Base-by-base conservation (phyloP, 1,140 invertebrate genomes). In the Vollenhovia emeryi region DNA sequence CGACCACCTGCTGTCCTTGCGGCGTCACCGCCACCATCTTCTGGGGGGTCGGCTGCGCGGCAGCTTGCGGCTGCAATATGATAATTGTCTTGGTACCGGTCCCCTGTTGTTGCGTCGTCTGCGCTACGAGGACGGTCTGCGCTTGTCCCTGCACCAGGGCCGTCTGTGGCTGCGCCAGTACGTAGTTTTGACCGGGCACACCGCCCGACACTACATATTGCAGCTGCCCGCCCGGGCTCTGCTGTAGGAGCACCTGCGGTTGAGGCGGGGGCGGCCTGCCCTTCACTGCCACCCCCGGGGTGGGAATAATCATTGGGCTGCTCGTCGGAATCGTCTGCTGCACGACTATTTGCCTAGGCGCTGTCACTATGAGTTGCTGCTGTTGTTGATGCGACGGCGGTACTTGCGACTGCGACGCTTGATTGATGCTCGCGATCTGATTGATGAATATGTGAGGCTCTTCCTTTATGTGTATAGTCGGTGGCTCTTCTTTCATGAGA, bases 51-150 rank as follows among this genome's bases (percentile, higher is more conserved):
- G 86, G 88, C 52, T 92, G 93, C 0, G 93, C 73, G 24, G 94
- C 62, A 0, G 95, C 91, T 86, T 97, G 96, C 36, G 96, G 96
- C 87, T 97, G 97, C 18, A 97, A 90, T 64, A 97, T 97, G 50
- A 97, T 97, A 27, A 97, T 97, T 0, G 97, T 97, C 87, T 97
- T 97, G 0, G 96, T 95, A 15, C 95, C 95, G 0, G 96, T 95
- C 0, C 96, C 96, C 87, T 96, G 96, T 75, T 96, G 96, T 68
- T 96, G 96, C 0, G 96, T 94, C 5, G 96, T 96, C 82, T 96
- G 96, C 1, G 96, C 96, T 0, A 96, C 95, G 0, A 96, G 91
- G 0, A 96, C 96, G 0, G 96, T 96, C 89, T 96, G 96, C 3
- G 95, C 95, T 91, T 96, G 96, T 3, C 96, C 96, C 75, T 96